Evolutionary conservation across 2,888 invertebrate species (phyloP).

Genomic region (Cacoxenus indagator): DNA sequence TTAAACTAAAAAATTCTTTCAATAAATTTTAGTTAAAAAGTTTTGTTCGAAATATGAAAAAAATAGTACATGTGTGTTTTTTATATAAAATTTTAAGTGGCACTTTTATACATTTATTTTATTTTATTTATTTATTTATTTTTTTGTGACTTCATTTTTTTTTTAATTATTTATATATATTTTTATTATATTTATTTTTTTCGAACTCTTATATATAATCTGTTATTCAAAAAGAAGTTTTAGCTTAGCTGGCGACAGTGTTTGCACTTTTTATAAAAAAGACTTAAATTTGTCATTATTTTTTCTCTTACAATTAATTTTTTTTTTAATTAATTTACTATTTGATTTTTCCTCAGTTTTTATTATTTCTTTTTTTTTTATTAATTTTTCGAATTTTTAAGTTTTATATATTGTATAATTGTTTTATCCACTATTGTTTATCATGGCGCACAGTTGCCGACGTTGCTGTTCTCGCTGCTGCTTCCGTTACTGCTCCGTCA

Average conservation of each 20-base stretch:
- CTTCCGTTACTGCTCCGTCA: slow-evolving; percentile 3
- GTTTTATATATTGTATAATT: slow-evolving; percentile 20
- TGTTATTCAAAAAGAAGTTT: not conserved
- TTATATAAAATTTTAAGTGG: slow-evolving; percentile 33
- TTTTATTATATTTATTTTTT: not conserved
- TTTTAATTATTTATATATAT: not conserved
- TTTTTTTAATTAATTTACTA: not conserved
- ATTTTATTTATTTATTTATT: slow-evolving; percentile 13
- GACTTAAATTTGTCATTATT: slow-evolving; percentile 2
- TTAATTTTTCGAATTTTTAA: slow-evolving; percentile 18
- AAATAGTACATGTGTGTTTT: slow-evolving; percentile 5
- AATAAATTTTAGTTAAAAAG: slow-evolving; percentile 7
- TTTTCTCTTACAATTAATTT: not conserved
- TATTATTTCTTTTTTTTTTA: slow-evolving; percentile 40
- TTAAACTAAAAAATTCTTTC: slow-evolving; percentile 6
- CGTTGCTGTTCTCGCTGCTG: not conserved
- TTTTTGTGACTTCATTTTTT: not conserved
- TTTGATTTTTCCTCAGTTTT: slow-evolving; percentile 49
- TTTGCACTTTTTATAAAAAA: slow-evolving; percentile 17
- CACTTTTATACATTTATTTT: slow-evolving; percentile 36
- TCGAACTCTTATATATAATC: not conserved
- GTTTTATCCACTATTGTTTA: slow-evolving; percentile 42
- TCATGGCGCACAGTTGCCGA: slow-evolving; percentile 33
- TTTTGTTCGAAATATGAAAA: slow-evolving; percentile 16
- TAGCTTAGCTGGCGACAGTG: slow-evolving; percentile 12